Percentiles rank a stretch among this genome's conserved stretches.
Evolutionary conservation across 2,888 invertebrate genomes (phyloP).

Genomic region (Dicyrtomina minuta): DNA sequence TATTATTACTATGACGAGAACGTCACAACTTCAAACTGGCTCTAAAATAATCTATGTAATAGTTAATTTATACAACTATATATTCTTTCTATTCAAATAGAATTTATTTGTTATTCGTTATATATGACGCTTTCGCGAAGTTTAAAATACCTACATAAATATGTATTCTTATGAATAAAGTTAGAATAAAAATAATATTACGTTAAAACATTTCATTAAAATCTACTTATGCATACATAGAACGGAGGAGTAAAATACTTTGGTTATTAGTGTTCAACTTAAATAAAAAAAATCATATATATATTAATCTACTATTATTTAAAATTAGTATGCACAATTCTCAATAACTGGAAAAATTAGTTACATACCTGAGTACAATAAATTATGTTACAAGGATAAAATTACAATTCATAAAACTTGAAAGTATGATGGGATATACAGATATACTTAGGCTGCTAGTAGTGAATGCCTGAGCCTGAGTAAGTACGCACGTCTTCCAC

Average conservation of each 20-base stretch:
- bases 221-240: too few relatives aligned
- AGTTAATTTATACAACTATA: neutral
- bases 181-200: neutral
- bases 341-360: too few relatives aligned
- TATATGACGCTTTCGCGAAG: conserved; percentile 7
- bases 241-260: too few relatives aligned
- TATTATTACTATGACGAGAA: neutral
- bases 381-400: neutral
- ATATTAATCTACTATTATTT: too few relatives aligned
- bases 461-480: neutral
- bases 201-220: neutral
- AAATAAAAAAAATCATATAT: too few relatives aligned
- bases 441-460: neutral
- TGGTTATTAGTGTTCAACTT: too few relatives aligned
- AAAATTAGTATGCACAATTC: too few relatives aligned
- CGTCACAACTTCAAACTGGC: conserved; percentile 10
- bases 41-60: neutral
- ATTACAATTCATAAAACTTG: neutral
- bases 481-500: conserved; percentile 12
- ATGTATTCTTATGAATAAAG: too few relatives aligned
- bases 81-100: conserved; percentile 3
- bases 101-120: conserved; percentile 18
- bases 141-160: conserved; percentile 5
- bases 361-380: too few relatives aligned
- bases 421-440: neutral